Evolutionary conservation across 53 echinoderm and acorn worm genomes (phyloP), one percentile per base, ranked within the genome.

Genomic region (Holothuria scabra): DNA sequence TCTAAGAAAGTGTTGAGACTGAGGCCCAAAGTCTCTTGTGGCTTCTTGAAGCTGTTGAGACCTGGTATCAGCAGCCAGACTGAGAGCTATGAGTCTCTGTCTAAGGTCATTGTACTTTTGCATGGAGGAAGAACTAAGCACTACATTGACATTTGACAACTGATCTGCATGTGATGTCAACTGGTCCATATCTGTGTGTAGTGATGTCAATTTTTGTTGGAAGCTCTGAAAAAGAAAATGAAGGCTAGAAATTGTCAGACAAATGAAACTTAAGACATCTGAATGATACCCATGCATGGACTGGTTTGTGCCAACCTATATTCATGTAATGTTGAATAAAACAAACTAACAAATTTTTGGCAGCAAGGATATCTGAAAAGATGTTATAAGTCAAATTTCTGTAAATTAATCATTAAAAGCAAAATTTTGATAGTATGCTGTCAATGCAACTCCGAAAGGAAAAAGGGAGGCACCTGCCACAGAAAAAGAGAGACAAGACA

Each of bases 1-100:
- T 95, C 92, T 84, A 8, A 99, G 82, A 85, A 94, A 94, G 70
- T 99, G 95, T 67, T 95, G 99, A 28, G 99, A 99, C 65, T 92
- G 95, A 14, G 99, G 99, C 2, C 99, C 97, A 84, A 95, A 95
- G 86, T 99, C 99, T 84, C 90, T 85, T 46, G 89, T 79, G 5
- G 99, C 99, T 80, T 97, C 95, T 12, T 92, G 89, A 19, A 99
- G 93, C n/a, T 87, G 85, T 59, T 84, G 83, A 7, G 89, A 63
- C 66, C 99, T 84, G 35, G 95, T 90, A 55, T 99, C 94, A 3
- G 92, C 89, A 8, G 91, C 87, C 23, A 93, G 59, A 85, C 91
- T 91, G 38, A 99, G 84, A 28, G 79, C 80, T 67, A 89, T 91
- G 88, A 95, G 94, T 30, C 95, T 72, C 25, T 87, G 88, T 66